Base-by-base conservation (phyloP, 2,113 vertebrate species). In the Melanocharis versteri region DNA sequence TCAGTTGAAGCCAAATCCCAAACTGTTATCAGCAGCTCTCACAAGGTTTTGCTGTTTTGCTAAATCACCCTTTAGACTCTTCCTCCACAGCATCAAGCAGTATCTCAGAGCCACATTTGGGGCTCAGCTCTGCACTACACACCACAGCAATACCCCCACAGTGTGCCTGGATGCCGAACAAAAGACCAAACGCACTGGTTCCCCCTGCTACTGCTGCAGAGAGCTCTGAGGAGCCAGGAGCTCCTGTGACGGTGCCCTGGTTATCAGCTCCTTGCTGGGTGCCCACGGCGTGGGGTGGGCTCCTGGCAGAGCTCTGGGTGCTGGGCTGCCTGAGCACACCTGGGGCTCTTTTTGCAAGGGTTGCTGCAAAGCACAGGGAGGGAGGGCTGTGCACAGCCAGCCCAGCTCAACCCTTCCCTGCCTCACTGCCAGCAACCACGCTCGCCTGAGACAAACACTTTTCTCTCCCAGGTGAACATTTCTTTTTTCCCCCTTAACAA, bases 11-110 rank as follows among this genome's bases (percentile, higher is more conserved):
- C 72, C 83, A 87, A 90, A 82, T 28, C 73, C 73, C 83, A 37
- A 44, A 84, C 26, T 60, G 48, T 51, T 92, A 69, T 35, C 77
- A 92, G 64, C 57, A 87, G 18, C 69, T 71, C 81, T 82, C 94
- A 71, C 48, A 30, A 84, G 81, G 64, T 50, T 71, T 37, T 83
- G 45, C 76, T 42, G 28, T 35, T 96, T 62, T 21, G 66, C n/a
- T 20, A 15, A 60, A 50, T 10, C 15, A 2, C 64, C 42, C 72
- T 77, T 89, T 9, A n/a, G 71, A 48, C 19, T 62, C 61, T 57
- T n/a, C 31, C 62, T 62, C 78, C 14, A 3, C 51, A 37, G 16
- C 69, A 53, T 0, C 16, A 8, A 54, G 47, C 19, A 18, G 0
- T 10, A n/a, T 28, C 89, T 70, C 61, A 48, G 47, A 83, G 82